These are phyloP conservation scores for Epizoanthus fatuus DNA, from an alignment of 92 coral and sea anemone species.

Conservation along the genomic window DNA sequence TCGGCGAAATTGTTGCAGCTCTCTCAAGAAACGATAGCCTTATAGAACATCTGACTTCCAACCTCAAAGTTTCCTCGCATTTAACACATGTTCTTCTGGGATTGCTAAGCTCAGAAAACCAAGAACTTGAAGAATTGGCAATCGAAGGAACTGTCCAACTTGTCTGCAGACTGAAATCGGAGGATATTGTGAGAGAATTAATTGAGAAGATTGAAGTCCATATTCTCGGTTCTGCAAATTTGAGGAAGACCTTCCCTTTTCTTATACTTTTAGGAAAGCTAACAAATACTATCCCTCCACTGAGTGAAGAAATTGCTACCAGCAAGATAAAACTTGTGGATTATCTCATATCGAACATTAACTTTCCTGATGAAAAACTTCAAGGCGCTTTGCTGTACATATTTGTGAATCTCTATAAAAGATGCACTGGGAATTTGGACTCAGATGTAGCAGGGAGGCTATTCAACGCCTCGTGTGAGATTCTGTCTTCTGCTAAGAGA, in stretches of 20 bases:
- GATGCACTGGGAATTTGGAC: slow-evolving; percentile 49
- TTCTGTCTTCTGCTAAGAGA: slow-evolving; percentile 62
- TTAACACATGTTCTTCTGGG: slow-evolving; percentile 70
- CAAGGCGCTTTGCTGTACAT: slow-evolving; percentile 79
- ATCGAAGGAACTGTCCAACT: slow-evolving; percentile 77
- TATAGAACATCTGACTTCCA: slow-evolving; percentile 55
- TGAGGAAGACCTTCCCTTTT: slow-evolving; percentile 78
- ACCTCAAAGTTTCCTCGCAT: slow-evolving; percentile 72
- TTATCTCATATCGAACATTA: slow-evolving; percentile 61
- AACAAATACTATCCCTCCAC: slow-evolving; percentile 69
- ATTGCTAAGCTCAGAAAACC: slow-evolving; percentile 75
- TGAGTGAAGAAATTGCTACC: slow-evolving; percentile 62
- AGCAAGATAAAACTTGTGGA: slow-evolving; percentile 56
- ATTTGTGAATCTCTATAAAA: slow-evolving; percentile 68
- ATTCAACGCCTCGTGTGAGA: slow-evolving; percentile 79
- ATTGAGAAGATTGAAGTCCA: slow-evolving; percentile 70
- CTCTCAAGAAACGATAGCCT: slow-evolving; percentile 70
- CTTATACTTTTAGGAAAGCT: slow-evolving; percentile 85
- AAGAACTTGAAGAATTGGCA: slow-evolving; percentile 59
- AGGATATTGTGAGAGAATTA: slow-evolving; percentile 79
- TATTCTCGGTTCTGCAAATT: slow-evolving; percentile 67
- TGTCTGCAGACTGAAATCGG: slow-evolving; percentile 70
- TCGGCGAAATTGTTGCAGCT: slow-evolving; percentile 77
- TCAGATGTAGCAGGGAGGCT: slow-evolving; percentile 53
- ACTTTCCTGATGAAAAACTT: slow-evolving; percentile 83